Percentiles rank a stretch among this genome's conserved stretches.
These are phyloP conservation scores for Acanthosoma haemorrhoidale DNA, from an alignment of 2,888 invertebrate genomes.

Conservation along the genomic window DNA sequence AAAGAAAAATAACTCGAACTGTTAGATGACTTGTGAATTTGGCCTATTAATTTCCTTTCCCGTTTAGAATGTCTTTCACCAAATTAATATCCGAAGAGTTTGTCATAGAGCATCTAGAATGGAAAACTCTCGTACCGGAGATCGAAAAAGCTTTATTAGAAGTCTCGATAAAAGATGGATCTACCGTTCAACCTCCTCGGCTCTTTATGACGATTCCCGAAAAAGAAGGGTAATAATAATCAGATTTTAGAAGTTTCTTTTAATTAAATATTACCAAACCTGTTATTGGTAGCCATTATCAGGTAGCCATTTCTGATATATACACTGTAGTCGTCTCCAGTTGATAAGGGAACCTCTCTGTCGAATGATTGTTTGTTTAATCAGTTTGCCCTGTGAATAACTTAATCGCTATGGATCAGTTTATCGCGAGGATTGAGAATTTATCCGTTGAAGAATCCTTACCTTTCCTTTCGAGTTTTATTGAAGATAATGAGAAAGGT, in stretches of 20 bases:
- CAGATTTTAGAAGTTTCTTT: neutral
- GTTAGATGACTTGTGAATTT: neutral
- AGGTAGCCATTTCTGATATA: constrained; percentile 16
- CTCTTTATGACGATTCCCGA: constrained; percentile 39
- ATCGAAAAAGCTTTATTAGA: constrained; percentile 40
- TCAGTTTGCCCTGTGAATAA: neutral
- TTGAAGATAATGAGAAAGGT: constrained; percentile 9
- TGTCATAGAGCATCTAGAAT: constrained; percentile 36
- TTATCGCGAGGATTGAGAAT: neutral
- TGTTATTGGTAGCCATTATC: constrained; percentile 4
- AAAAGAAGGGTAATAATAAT: constrained; percentile 34
- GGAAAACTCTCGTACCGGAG: constrained; percentile 39
- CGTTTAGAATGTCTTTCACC: constrained; percentile 19
- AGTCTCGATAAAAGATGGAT: constrained; percentile 34
- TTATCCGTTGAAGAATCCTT: neutral
- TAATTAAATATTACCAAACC: neutral
- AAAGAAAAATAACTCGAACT: neutral
- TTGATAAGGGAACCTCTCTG: constrained; percentile 13
- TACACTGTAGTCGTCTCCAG: neutral
- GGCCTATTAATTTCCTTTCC: neutral
- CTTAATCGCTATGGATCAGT: neutral
- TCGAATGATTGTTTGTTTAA: neutral
- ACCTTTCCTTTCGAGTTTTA: neutral
- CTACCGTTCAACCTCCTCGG: constrained; percentile 39
- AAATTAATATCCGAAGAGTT: constrained; percentile 34